Base-by-base conservation (phyloP, 2,797 vertebrate species). In the Schizopygopsis pylzovi region DNA sequence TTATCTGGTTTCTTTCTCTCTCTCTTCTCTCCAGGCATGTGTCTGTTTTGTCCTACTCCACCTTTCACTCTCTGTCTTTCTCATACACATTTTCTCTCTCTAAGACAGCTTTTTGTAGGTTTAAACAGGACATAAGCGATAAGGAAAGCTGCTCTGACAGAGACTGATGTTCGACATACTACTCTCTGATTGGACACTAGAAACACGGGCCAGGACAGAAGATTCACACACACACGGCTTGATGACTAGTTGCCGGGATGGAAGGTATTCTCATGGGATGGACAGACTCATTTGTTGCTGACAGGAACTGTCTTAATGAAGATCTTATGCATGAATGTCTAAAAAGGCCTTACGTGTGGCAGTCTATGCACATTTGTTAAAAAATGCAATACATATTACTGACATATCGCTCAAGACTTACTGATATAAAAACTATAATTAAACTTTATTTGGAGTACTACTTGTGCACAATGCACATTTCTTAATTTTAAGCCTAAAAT, bases 111-210 rank as follows among this genome's bases (percentile, higher is more conserved):
- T 77, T 87, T 56, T 47, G n/a, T 78, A 45, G 59, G 59, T 85
- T 83, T 84, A 37, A 70, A 84, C 61, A 89, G 71, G 87, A 88
- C 83, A 88, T 85, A 88, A 86, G 73, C 25, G 83, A 89, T 88
- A 87, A 89, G 84, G 85, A 79, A 79, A 37, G 39, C 49, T 54
- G 49, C 82, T 75, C 59, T 91, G 89, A 88, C 90, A 88, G 67
- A 90, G 90, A 91, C 76, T 54, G 88, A 91, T 90, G 89, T 61
- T 78, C 79, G 82, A 88, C 86, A 90, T 63, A 77, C 86, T 79
- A 65, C 43, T 22, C 81, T 80, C 83, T 86, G 83, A 88, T 89
- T 91, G 85, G 85, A 87, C 82, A 76, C 81, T 81, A 61, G 88
- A 81, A 78, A n/a, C n/a, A n/a, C n/a, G n/a, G n/a, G n/a, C n/a